Base-by-base conservation (phyloP, 1,140 invertebrate species). In the Drosophila pruinosa region DNA sequence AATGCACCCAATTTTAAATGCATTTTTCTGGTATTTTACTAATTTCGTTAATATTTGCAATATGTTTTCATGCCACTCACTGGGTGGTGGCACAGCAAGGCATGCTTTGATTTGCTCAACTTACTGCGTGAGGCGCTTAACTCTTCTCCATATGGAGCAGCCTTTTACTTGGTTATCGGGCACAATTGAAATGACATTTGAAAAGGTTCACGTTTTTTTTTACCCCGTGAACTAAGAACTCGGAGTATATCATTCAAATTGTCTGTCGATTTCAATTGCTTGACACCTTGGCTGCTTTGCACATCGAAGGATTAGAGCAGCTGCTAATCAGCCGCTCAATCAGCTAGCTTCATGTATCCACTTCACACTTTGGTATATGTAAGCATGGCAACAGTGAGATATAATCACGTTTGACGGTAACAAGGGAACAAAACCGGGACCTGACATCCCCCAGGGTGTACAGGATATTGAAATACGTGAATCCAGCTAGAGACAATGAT, bases 21-120 rank as follows among this genome's bases (percentile, higher is more conserved):
- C 78, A 63, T 70, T 82, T 82, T 82, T 78, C 74, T 57, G 70
- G 74, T 78, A 63, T 65, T 82, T 78, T 58, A 73, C 70, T 82
- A 82, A 78, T 82, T 82, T 78, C 26, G 69, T 78, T 82, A 82
- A 82, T 78, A 82, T 78, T 76, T 36, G 17, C 63, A 70, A 47
- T 73, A 72, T 72, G 73, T 63, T 59, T 22, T 41, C 24, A 48
- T 57, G 48, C 50, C 2, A 24, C 24, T 12, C 3, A 24, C 31
- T 8, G 24, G 5, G 5, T 4, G 5, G 5, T 4, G 24, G 22
- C 14, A 14, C 34, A 22, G 12, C 28, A 48, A 21, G 19, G 73
- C 54, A 56, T 19, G 41, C 24, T 43, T 47, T 58, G 69, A 58
- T 72, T 71, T 71, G 61, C 41, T n/a, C 7, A 34, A 28, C 10